Evolutionary conservation across 2,888 invertebrate species (phyloP), one percentile per base, ranked within the genome.

Genomic region (Molanna angustata): DNA sequence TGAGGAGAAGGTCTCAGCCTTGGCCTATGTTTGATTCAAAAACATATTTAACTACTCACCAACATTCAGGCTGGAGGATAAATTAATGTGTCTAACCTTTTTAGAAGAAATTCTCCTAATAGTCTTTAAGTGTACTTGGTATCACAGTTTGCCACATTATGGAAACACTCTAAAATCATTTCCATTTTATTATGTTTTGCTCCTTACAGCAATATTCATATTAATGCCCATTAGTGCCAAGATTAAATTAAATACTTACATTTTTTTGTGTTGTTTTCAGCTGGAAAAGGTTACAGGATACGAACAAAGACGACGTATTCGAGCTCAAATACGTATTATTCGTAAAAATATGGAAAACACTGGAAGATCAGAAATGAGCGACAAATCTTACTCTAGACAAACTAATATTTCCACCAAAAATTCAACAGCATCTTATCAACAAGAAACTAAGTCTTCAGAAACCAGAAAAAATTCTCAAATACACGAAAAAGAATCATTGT

Each of bases 201-300:
- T n/a, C n/a, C n/a, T n/a, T n/a, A n/a, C n/a, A n/a, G n/a, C n/a
- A n/a, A n/a, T n/a, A n/a, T n/a, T n/a, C n/a, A n/a, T n/a, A n/a
- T n/a, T n/a, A n/a, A n/a, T n/a, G n/a, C n/a, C n/a, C n/a, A n/a
- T n/a, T n/a, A n/a, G n/a, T n/a, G n/a, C n/a, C n/a, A n/a, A n/a
- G n/a, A n/a, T 35, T 11, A 35, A 35, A 35, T 13, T 4, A 35
- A 11, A 35, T 17, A 17, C 39, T 39, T 17, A 13, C 19, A 37
- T 32, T 33, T 45, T 17, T 33, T 32, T 32, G 9, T 45, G 6
- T 45, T 45, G 4, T 1, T 78, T 79, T 63, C 74, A 86, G 83
- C 72, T 90, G 68, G 86, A 88, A 71, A 84, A 83, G 64, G 85
- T 88, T 52, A 81, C 81, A 49, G 84, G 84, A 57, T 90, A 90